These are phyloP conservation scores for Gordius sp. DNA, from an alignment of 2,888 invertebrate genomes.

Conservation along the genomic window DNA sequence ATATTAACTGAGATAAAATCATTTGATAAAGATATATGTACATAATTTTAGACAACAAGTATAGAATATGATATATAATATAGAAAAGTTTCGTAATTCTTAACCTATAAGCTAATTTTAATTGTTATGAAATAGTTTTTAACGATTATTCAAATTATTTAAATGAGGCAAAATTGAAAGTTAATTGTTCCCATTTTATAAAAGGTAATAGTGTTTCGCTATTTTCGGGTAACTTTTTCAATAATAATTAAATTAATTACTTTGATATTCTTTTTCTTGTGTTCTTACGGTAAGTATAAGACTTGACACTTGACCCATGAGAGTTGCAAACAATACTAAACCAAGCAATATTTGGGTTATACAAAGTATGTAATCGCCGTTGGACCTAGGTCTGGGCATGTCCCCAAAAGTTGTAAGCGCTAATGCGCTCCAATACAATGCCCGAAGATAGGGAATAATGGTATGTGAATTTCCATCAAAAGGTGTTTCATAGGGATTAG, in stretches of 20 bases:
- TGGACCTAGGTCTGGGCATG: constrained; percentile 59
- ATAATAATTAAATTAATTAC: constrained; percentile 34
- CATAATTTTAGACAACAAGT: too few species aligned
- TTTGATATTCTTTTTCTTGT: constrained; percentile 89
- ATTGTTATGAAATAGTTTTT: too few species aligned
- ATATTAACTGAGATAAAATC: too few species aligned
- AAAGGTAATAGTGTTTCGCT: constrained; percentile 24
- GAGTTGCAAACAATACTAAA: constrained; percentile 71
- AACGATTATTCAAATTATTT: too few species aligned
- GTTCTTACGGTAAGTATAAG: constrained; percentile 90
- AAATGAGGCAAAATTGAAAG: too few species aligned
- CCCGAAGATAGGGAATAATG: constrained; percentile 49
- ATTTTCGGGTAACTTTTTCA: neutral
- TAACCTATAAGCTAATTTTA: too few species aligned
- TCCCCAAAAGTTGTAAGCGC: constrained; percentile 41
- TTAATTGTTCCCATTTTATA: too few species aligned
- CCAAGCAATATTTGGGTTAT: constrained; percentile 77
- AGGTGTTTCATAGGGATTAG: neutral
- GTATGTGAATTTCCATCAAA: neutral
- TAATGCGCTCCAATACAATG: constrained; percentile 90
- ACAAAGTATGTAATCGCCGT: constrained; percentile 77
- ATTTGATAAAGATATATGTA: too few species aligned
- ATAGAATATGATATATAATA: too few species aligned
- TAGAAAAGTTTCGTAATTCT: too few species aligned
- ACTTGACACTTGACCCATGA: constrained; percentile 84